Percentiles rank a stretch among this genome's conserved stretches.
These are phyloP conservation scores for Calonectris borealis DNA, from an alignment of 2,113 vertebrate genomes.

Conservation along the genomic window DNA sequence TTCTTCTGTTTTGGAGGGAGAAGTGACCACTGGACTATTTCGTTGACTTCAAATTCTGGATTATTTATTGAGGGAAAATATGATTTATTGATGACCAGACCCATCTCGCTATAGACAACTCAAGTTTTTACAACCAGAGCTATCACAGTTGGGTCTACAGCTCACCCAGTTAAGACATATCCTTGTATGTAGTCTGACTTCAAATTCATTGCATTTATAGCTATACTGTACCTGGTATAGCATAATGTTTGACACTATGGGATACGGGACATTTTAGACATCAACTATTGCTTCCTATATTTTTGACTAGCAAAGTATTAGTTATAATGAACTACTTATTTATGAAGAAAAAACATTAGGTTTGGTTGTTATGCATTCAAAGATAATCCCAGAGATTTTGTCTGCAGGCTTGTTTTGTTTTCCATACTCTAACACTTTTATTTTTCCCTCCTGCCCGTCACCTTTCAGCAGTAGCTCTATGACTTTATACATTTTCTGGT, in stretches of 20 bases:
- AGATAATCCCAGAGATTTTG: not conserved
- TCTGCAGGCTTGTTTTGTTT: not conserved
- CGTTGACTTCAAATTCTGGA: not conserved
- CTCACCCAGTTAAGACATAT: not conserved
- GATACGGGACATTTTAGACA: not conserved
- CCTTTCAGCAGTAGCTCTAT: conserved; percentile 50
- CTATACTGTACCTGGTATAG: not conserved
- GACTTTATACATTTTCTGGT: conserved; percentile 49
- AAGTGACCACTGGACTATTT: not conserved
- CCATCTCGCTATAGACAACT: not conserved
- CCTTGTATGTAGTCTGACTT: not conserved
- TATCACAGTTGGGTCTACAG: not conserved
- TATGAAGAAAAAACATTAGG: not conserved
- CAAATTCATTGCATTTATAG: not conserved
- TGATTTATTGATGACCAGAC: not conserved
- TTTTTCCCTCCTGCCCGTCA: not conserved
- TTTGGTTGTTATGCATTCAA: not conserved
- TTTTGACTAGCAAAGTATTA: not conserved
- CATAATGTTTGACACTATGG: not conserved
- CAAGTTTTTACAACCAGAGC: not conserved
- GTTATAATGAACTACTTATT: not conserved
- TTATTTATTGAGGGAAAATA: not conserved
- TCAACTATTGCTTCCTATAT: not conserved
- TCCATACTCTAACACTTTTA: not conserved
- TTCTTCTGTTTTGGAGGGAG: not conserved